These are phyloP conservation scores for Eubasilissa splendida DNA, from an alignment of 2,888 invertebrate genomes.

Conservation along the genomic window DNA sequence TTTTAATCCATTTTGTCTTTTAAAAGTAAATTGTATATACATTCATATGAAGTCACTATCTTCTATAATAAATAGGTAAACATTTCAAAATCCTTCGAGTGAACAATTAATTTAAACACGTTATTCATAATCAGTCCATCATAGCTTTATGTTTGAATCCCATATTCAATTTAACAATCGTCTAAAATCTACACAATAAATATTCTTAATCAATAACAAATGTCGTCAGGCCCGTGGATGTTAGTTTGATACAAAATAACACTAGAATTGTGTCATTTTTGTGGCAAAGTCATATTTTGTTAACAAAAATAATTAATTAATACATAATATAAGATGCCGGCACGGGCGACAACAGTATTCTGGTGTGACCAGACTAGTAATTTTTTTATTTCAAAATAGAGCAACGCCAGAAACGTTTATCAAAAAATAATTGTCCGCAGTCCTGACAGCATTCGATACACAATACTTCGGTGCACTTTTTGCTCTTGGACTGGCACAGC, in stretches of 20 bases:
- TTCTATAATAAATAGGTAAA: slow-evolving; percentile 5
- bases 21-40: background rate
- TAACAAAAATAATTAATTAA: too few species aligned
- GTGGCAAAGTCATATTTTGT: too few species aligned
- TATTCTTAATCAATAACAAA: slow-evolving; percentile 10
- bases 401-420: too few species aligned
- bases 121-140: slow-evolving; percentile 42
- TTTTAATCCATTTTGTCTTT: background rate
- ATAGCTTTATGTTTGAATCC: slow-evolving; percentile 21
- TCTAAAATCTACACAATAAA: slow-evolving; percentile 26
- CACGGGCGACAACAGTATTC: too few species aligned
- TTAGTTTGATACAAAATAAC: background rate
- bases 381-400: too few species aligned
- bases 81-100: slow-evolving; percentile 12
- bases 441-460: too few species aligned
- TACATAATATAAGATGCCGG: too few species aligned
- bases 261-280: too few species aligned
- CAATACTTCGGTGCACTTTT: too few species aligned
- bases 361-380: too few species aligned
- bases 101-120: slow-evolving; percentile 11
- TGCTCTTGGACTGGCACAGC: too few species aligned
- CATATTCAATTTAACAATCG: slow-evolving; percentile 15
- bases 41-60: background rate
- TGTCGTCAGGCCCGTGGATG: background rate
- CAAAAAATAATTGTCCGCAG: too few species aligned